Base-by-base conservation (phyloP, 2,113 vertebrate genomes). In the Syrrhaptes paradoxus region DNA sequence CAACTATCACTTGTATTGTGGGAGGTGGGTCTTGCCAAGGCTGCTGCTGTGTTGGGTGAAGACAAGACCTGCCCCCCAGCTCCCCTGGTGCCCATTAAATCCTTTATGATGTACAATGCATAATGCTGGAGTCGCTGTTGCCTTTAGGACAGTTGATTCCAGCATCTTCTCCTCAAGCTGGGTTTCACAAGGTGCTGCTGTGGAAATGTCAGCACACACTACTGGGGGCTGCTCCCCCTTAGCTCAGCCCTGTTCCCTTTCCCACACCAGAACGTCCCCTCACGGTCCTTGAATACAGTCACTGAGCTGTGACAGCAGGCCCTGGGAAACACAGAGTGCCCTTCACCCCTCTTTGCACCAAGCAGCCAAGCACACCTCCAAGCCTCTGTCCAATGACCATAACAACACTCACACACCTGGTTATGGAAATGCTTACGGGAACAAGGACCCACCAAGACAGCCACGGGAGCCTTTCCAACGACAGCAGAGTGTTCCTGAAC, bases 351-450 rank as follows among this genome's bases (percentile, higher is more conserved):
- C 3, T 31, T 83, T 74, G 22, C 2, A 2, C 28, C 17, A 46
- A 17, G 25, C 17, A 59, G 49, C 11, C 62, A 75, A 72, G n/a
- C 31, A 58, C n/a, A 49, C 4, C 19, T 28, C 1, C 18, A 70
- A 68, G 15, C 26, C 38, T 61, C 45, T 0, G 0, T 45, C 38
- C 58, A 57, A 6, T 1, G 4, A 22, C 14, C 11, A 9, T 38
- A 84, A 6, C 3, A 80, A 85, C 31, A 65, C 29, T 43, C 59
- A 49, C 73, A 21, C 31, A 74, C 5, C 13, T 32, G 51, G 7
- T n/a, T 67, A 81, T 51, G 38, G 24, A 62, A 79, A 55, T 17
- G 22, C 34, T 73, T 45, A 25, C 43, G n/a, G 41, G 24, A 79
- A 46, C 6, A 17, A 51, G 58, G 48, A 77, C 46, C 15, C 14